Evolutionary conservation across 2,113 vertebrate species (phyloP).

Genomic region (Rhegmatorhina hoffmannsi): DNA sequence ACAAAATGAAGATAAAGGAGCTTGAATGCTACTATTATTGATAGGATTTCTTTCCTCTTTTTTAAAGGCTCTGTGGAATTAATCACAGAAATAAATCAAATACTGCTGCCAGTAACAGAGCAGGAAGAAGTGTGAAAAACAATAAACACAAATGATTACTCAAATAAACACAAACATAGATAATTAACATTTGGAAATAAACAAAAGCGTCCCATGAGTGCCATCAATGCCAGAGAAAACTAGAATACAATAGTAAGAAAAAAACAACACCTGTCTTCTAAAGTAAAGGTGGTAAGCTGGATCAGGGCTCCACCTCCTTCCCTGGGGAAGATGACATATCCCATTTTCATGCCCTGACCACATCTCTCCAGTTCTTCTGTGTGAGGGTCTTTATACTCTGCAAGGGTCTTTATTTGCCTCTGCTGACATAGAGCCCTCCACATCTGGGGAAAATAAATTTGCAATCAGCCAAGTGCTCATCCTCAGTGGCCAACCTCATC

Average conservation of each 20-base stretch:
- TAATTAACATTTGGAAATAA: neutral
- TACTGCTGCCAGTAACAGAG: neutral
- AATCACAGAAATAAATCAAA: slow-evolving; percentile 52
- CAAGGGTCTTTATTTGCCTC: neutral
- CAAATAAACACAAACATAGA: neutral
- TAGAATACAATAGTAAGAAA: neutral
- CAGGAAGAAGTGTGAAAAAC: neutral
- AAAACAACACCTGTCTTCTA: neutral
- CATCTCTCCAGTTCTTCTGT: neutral
- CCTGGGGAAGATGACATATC: neutral
- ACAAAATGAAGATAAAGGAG: slow-evolving; percentile 66
- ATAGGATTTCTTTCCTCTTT: slow-evolving; percentile 44
- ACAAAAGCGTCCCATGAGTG: neutral
- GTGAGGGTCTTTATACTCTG: neutral
- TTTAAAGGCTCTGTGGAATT: slow-evolving; percentile 26
- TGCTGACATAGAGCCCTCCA: neutral
- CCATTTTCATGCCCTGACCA: neutral
- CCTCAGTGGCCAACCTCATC: neutral
- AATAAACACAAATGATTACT: neutral
- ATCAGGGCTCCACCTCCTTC: neutral
- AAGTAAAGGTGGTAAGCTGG: neutral
- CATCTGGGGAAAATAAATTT: neutral
- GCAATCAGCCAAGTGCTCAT: neutral
- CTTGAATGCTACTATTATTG: slow-evolving; percentile 62
- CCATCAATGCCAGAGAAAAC: neutral